Evolutionary conservation across 2,113 vertebrate species (phyloP), one percentile per base, ranked within the genome.

Genomic region (Triplophysa dalaica): DNA sequence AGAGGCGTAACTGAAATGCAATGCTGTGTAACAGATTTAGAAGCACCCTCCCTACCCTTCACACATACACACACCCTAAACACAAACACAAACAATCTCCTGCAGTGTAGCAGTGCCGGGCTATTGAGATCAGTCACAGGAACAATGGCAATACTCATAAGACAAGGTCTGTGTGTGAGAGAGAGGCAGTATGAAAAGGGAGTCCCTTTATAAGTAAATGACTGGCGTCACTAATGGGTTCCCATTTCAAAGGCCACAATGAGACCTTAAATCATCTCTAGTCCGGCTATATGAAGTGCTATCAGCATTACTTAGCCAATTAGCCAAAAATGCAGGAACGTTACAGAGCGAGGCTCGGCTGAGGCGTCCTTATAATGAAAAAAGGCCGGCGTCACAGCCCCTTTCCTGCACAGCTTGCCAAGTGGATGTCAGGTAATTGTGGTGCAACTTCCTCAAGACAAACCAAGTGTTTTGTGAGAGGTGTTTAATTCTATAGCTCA

Each of bases 111-210:
- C 52, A 72, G 58, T 8, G 4, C 8, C 52, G 68, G 45, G 8
- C 45, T 56, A 10, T 41, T 29, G 21, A 80, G 61, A 66, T 72
- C 62, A 65, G 69, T 56, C 48, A 58, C 69, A 72, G 50, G 58
- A 79, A 70, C 68, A 72, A 70, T 45, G n/a, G 38, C 60, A 52
- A 72, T 73, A 50, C 48, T 80, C 68, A 66, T 22, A 26, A 73
- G 56, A 61, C 21, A 21, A 73, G 56, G 58, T 52, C 21, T 61
- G 68, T 29, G 24, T 72, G 29, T 29, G 50, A 24, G 24, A 38
- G 48, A 52, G 22, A 14, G 16, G 24, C 12, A 43, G 54, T 24
- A 33, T 11, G 5, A 24, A 69, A 24, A 41, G 67, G 33, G 63
- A 19, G 65, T 41, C 50, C 64, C 16, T 60, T 65, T 65, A 16